Evolutionary conservation across 2,888 invertebrate genomes (phyloP), one percentile per base, ranked within the genome.

Genomic region (Ormia ochracea): DNA sequence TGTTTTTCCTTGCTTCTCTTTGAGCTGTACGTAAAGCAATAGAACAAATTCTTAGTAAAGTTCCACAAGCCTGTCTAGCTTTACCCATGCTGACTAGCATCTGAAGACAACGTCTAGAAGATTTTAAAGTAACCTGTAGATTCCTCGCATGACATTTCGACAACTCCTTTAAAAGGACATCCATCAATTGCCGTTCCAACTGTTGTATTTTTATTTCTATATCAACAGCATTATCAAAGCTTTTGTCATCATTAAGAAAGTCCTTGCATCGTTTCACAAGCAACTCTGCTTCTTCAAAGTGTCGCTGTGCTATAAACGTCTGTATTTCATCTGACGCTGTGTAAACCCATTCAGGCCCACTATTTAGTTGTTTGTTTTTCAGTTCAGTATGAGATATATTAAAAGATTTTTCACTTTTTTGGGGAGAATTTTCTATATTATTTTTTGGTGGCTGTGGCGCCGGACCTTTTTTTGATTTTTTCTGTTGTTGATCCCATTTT

Each of bases 261-360:
- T 91, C 90, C 79, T 92, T 91, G 0, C 92, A 91, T 84, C 93
- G 93, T 83, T 95, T 94, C 83, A 98, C 93, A 12, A 97, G 91
- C 82, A 93, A 92, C 82, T 96, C 94, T 1, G 98, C 97, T 86
- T 96, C 96, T 88, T 98, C 96, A 87, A 98, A 98, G 89, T 98
- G 96, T 84, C 98, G 93, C 90, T 98, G 97, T 0, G 98, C 98
- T 82, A 98, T 96, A 84, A 95, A 93, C 12, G 98, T 97, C 91
- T 99, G 98, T 68, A 99, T 91, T 89, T 98, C 98, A 88, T 98
- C 98, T 1, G 96, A 94, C 3, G 96, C 94, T 89, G 98, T 97
- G 72, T 94, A 90, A 68, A 98, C 90, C 98, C 98, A 98, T 86
- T 96, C 96, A 0, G 97, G 96, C 0, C 86, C 88, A 81, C 85